Percentiles rank a stretch among this genome's conserved stretches.
phyloP scores from a whole-genome alignment of 2,888 invertebrate genomes.

The Halocaridina rubra region DNA sequence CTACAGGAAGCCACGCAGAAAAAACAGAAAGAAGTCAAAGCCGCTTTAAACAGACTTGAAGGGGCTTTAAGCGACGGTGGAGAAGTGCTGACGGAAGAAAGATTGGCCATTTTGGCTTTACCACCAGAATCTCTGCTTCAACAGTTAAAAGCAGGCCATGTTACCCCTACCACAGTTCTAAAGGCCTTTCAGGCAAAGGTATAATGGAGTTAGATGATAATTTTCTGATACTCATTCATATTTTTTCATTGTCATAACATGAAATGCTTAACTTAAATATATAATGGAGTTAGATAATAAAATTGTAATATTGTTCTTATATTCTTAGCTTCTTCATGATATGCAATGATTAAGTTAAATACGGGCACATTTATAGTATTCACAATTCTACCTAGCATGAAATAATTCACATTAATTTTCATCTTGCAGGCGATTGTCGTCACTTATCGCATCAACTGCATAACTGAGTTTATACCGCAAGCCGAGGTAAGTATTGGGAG shows the following conservation, averaged over 20 bases:
- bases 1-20: constrained; percentile 4
- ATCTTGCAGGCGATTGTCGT: constrained; percentile 54
- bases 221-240: no score
- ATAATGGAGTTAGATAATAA: no score
- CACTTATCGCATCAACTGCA: constrained; percentile 42
- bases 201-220: no score
- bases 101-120: constrained; percentile 21
- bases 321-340: no score
- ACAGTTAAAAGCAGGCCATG: constrained; percentile 27
- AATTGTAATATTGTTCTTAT: no score
- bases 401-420: no score
- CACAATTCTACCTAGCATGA: no score
- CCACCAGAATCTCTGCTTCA: constrained; percentile 29
- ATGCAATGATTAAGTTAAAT: no score
- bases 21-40: neutral
- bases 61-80: constrained; percentile 7
- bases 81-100: constrained; percentile 37
- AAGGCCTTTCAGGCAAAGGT: constrained; percentile 53
- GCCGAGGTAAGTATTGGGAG: constrained; percentile 39
- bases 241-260: no score
- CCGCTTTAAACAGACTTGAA: constrained; percentile 17
- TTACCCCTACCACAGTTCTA: constrained; percentile 18
- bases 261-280: no score
- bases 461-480: constrained; percentile 53
- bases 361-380: no score